Evolutionary conservation across 2,888 invertebrate genomes (phyloP).

Genomic region (Polyommatus iphigenia): DNA sequence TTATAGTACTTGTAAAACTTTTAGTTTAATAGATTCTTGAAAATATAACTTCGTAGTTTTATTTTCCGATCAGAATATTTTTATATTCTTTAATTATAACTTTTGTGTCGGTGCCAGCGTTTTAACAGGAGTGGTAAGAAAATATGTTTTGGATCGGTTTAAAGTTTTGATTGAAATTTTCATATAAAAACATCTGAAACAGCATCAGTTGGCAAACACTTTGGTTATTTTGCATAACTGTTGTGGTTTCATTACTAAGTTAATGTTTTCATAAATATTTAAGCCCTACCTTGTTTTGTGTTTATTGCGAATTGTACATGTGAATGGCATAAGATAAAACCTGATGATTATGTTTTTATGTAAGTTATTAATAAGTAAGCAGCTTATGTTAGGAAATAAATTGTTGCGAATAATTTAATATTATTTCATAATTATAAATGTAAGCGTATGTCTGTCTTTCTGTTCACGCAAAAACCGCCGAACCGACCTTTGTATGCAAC

Average conservation of each 20-base stretch:
- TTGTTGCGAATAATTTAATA: too few relatives aligned
- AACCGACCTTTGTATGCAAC: too few relatives aligned
- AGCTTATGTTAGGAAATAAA: too few relatives aligned
- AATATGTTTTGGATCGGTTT: conserved; percentile 27
- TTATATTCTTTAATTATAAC: conserved; percentile 24
- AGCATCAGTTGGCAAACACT: conserved; percentile 15
- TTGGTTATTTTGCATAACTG: not conserved
- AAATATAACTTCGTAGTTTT: not conserved
- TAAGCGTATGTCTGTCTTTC: too few relatives aligned
- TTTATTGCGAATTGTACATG: not conserved
- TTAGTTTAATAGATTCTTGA: not conserved
- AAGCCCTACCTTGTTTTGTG: not conserved
- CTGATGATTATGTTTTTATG: too few relatives aligned
- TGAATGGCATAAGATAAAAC: not conserved
- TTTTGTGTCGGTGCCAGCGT: conserved; percentile 13
- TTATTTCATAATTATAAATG: too few relatives aligned
- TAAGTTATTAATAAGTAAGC: too few relatives aligned
- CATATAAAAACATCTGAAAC: conserved; percentile 5
- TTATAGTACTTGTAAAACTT: not conserved
- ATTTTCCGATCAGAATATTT: not conserved
- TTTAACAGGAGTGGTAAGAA: conserved; percentile 18
- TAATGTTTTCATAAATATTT: not conserved
- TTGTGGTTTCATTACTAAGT: not conserved
- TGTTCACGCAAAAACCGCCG: too few relatives aligned
- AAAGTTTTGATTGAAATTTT: conserved; percentile 17